Base-by-base conservation (phyloP, 2,113 vertebrate species). In the Loxodonta africana region DNA sequence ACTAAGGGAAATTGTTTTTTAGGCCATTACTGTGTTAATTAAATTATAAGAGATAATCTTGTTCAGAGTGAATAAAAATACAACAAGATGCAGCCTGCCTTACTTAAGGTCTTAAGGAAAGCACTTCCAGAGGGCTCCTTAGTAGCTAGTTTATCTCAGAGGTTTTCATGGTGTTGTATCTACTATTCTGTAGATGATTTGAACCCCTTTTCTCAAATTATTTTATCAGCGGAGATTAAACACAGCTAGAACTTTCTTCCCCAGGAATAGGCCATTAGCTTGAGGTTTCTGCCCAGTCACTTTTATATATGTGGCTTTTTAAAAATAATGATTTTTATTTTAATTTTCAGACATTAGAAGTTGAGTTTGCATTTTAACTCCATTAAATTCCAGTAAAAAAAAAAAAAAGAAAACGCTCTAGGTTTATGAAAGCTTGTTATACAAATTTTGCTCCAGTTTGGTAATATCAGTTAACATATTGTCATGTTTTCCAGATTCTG, bases 331-430 rank as follows among this genome's bases (percentile, higher is more conserved):
- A 53, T 80, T 96, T 95, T 71, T 21, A 5, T 63, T 67, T 33
- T 44, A 84, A 86, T 92, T 63, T 87, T 71, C 51, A 92, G 77
- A 85, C 7, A 67, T 63, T 63, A 76, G 69, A 87, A 83, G 26
- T 91, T 83, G 69, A 86, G 51, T 94, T 91, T 84, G 63, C 8
- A 17, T 97, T 93, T 86, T 93, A 96, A 69, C 18, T 81, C 28
- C n/a, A 41, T 89, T 92, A 48, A 83, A 37, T 37, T 37, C 37
- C 37, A 37, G 37, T 37, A 37, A 37, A 37, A 37, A 48, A 48
- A 6, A 6, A 48, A 48, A 48, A 48, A 48, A 89, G 78, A 85
- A 69, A 14, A 85, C 17, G n/a, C 4, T 71, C 18, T 85, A 67
- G 53, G 91, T 90, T 93, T 96, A 33, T 92, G 69, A 83, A 94